Percentiles rank a stretch among this genome's conserved stretches.
phyloP scores from a whole-genome alignment of 1,140 invertebrate genomes.

The Dufourea novaeangliae region DNA sequence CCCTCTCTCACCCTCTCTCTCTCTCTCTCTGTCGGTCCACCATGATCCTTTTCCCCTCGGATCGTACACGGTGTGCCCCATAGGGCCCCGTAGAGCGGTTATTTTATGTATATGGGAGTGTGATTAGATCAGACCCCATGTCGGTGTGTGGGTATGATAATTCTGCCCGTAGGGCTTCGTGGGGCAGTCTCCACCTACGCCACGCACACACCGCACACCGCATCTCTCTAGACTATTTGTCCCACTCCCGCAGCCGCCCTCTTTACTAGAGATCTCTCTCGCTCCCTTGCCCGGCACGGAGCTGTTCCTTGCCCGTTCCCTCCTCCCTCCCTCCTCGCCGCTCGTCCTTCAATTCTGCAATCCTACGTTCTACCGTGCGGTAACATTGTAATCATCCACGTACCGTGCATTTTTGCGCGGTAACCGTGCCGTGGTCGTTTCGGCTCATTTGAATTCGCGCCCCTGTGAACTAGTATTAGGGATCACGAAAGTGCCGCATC shows the following conservation, averaged over 20 bases:
- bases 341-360: slow-evolving; percentile 58
- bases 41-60: slow-evolving; percentile 56
- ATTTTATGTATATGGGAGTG: slow-evolving; percentile 82
- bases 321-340: slow-evolving; percentile 2
- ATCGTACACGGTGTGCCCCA: slow-evolving; percentile 73
- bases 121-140: slow-evolving; percentile 79
- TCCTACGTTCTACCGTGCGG: slow-evolving; percentile 63
- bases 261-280: slow-evolving; percentile 27
- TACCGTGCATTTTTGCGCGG: slow-evolving; percentile 56
- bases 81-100: slow-evolving; percentile 79
- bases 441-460: slow-evolving; percentile 65
- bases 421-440: slow-evolving; percentile 59
- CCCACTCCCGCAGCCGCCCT: background rate
- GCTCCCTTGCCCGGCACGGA: background rate
- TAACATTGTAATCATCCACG: slow-evolving; percentile 68
- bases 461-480: slow-evolving; percentile 58
- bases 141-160: slow-evolving; percentile 80
- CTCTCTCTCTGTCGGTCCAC: slow-evolving; percentile 48
- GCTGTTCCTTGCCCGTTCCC: slow-evolving; percentile 39
- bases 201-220: slow-evolving; percentile 70
- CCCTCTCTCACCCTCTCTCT: slow-evolving; percentile 60
- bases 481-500: slow-evolving; percentile 56
- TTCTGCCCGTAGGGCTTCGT: slow-evolving; percentile 79
- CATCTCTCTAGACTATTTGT: slow-evolving; percentile 38
- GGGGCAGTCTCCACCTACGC: slow-evolving; percentile 79